These are phyloP conservation scores for Pomatorhinus ruficollis DNA, from an alignment of 2,113 vertebrate genomes.

Conservation along the genomic window DNA sequence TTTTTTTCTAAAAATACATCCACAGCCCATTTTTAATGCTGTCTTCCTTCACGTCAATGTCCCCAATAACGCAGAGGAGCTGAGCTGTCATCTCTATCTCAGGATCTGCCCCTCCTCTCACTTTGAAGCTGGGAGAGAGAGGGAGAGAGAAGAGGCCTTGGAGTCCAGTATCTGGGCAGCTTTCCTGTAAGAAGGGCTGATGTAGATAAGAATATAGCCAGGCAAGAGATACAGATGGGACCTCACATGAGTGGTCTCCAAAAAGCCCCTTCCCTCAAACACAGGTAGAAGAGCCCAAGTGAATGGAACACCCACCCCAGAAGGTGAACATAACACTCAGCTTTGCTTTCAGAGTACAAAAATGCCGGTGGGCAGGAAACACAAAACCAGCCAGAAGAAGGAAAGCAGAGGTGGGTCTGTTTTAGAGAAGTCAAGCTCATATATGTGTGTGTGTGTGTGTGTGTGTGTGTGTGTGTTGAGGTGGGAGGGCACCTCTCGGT, in stretches of 20 bases:
- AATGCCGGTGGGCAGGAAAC: conserved; percentile 1
- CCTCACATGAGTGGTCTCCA: neutral
- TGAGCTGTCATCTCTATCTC: conserved; percentile 32
- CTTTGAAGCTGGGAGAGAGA: neutral
- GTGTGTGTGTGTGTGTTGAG: neutral
- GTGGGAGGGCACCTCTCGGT: neutral
- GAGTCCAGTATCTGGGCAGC: neutral
- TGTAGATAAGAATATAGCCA: neutral
- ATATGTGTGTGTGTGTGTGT: neutral
- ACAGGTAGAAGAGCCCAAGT: neutral
- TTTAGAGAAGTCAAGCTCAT: neutral
- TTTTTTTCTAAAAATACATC: conserved; percentile 61
- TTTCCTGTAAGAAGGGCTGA: neutral
- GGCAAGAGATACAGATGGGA: neutral
- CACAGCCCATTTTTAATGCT: conserved; percentile 42
- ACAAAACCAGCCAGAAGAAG: conserved; percentile 5
- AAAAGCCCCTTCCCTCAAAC: neutral
- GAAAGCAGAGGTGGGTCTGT: neutral
- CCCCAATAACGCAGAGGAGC: neutral
- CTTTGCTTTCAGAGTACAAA: conserved; percentile 24
- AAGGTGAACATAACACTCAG: neutral
- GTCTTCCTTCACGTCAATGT: conserved; percentile 36
- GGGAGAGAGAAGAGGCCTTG: neutral
- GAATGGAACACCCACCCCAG: neutral
- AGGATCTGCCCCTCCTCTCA: neutral